Conservation (phyloP, 2,797 vertebrate genomes). For the Siniperca obscura region DNA sequence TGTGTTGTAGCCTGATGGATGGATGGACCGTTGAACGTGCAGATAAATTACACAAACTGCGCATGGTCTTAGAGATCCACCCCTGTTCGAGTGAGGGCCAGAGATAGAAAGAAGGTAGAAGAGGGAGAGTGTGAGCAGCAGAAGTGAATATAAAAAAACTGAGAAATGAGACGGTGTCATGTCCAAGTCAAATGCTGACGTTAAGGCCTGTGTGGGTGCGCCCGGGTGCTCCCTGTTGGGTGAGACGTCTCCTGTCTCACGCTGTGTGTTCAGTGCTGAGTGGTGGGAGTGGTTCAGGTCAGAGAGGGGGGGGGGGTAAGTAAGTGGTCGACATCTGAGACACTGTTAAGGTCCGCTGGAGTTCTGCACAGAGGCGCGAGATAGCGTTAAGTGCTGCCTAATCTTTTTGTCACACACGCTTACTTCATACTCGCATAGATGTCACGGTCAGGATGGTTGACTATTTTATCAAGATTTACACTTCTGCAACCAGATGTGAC, state of each 20-base stretch:
- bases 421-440: neutral
- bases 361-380: conserved; percentile 1
- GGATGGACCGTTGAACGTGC: conserved; percentile 23
- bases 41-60: conserved; percentile 33
- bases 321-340: conserved; percentile 62
- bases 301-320: conserved; percentile 21
- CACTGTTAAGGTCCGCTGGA: conserved; percentile 18
- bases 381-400: conserved; percentile 20
- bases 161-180: conserved; percentile 3
- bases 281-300: conserved; percentile 50
- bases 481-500: neutral
- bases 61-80: conserved; percentile 6
- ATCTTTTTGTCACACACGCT: conserved; percentile 30
- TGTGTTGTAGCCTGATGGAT: conserved; percentile 75
- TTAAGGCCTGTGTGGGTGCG: neutral
- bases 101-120: neutral
- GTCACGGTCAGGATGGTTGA: neutral
- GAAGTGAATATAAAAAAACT: conserved; percentile 8
- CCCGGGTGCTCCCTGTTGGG: neutral
- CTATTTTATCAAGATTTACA: neutral
- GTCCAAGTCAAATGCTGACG: conserved; percentile 5
- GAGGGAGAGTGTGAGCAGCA: neutral
- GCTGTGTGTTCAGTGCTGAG: conserved; percentile 44
- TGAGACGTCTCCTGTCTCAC: conserved; percentile 27
- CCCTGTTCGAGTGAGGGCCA: neutral